phyloP scores from a whole-genome alignment of 2,797 vertebrate genomes.

The Ctenopoma multispine region DNA sequence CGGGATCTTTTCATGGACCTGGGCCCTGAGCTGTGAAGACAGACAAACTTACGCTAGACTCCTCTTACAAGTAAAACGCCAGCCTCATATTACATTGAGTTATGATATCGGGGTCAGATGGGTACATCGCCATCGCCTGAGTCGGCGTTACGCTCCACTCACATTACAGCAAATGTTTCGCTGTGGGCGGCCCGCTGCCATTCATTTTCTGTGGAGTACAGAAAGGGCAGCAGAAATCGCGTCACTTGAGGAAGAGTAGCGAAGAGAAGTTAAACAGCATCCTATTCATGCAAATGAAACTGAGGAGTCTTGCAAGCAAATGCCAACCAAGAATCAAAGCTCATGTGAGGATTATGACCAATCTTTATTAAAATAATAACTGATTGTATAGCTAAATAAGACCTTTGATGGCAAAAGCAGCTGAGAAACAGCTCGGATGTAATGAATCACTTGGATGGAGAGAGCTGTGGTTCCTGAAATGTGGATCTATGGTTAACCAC shows the following conservation, averaged over 20 bases:
- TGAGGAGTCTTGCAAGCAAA: slow-evolving; percentile 5
- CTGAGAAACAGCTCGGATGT: slow-evolving; percentile 54
- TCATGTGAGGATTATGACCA: slow-evolving; percentile 32
- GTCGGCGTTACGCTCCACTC: slow-evolving; percentile 68
- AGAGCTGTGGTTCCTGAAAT: slow-evolving; percentile 58
- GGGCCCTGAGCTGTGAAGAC: slow-evolving; percentile 57
- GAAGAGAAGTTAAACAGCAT: slow-evolving; percentile 42
- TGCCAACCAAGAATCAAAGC: slow-evolving; percentile 33
- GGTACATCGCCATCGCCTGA: slow-evolving; percentile 51
- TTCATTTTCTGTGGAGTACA: slow-evolving; percentile 58
- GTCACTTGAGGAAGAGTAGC: slow-evolving; percentile 42
- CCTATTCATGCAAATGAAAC: slow-evolving; percentile 50
- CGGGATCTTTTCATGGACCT: slow-evolving; percentile 52
- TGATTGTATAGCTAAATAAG: slow-evolving; percentile 38
- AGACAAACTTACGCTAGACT: slow-evolving; percentile 67
- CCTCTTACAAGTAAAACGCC: slow-evolving; percentile 55
- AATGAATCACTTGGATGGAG: slow-evolving; percentile 74
- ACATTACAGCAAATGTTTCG: slow-evolving; percentile 65
- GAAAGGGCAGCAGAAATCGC: slow-evolving; percentile 39
- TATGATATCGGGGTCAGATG: slow-evolving; percentile 49
- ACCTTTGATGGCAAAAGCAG: slow-evolving; percentile 51
- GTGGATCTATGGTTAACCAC: slow-evolving; percentile 76
- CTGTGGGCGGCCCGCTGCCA: slow-evolving; percentile 69
- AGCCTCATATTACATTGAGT: slow-evolving; percentile 63
- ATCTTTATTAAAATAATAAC: slow-evolving; percentile 39